Evolutionary conservation across 2,797 vertebrate genomes (phyloP), one percentile per base, ranked within the genome.

Genomic region (Acanthornis magna): DNA sequence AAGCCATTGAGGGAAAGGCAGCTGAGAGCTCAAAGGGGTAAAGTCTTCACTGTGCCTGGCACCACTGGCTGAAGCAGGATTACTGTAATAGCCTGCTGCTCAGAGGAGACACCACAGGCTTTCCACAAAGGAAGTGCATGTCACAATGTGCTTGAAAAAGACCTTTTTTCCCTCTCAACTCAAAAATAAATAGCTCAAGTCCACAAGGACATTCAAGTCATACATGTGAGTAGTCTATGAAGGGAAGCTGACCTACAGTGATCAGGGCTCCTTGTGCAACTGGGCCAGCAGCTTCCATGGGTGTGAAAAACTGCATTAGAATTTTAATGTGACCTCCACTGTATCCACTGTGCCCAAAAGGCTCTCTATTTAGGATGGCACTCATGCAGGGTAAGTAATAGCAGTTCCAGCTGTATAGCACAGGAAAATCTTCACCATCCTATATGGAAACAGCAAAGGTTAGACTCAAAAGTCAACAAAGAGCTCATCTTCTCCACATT

Each of bases 21-120:
- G 89, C 74, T 76, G 95, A 89, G 83, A 71, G 75, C 87, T 92
- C 68, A 92, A 75, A 87, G 70, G 89, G 85, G 91, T 93, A 92
- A 94, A 96, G 94, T 94, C 87, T 94, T 54, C 71, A 5, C 82
- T n/a, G 94, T 60, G 96, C 95, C 95, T 93, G 92, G 91, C 89
- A 91, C 94, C 5, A 16, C n/a, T n/a, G 82, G 75, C 57, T 88
- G 79, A 48, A 88, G 51, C 36, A 8, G 75, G 95, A 89, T 91
- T 93, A 77, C 40, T 60, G 32, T 30, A 85, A 80, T 18, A 61
- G 86, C 65, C 84, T 68, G 73, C 70, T 91, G 89, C 68, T 77
- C 87, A 80, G 74, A 80, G 51, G 47, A 85, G 71, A 62, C 57
- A 81, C 61, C 63, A 73, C 8, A 7, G 57, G 48, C 90, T 54